Percentiles rank a stretch among this genome's conserved stretches.
phyloP scores from a whole-genome alignment of 2,888 invertebrate genomes.

The Lycia hirtaria region DNA sequence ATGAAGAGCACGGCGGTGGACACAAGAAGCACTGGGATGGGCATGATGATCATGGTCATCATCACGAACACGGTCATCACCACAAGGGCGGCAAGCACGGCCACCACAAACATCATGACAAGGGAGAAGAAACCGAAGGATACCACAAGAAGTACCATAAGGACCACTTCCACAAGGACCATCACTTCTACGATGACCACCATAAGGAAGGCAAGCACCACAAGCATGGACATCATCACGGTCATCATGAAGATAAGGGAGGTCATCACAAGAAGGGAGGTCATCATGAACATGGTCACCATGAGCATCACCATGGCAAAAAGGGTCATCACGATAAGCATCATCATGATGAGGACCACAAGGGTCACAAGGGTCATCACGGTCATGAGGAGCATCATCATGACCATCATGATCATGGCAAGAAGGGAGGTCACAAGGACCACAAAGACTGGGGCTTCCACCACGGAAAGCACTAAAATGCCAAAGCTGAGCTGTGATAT shows the following conservation, averaged over 20 bases:
- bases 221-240: conserved; percentile 78
- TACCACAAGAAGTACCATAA: conserved; percentile 82
- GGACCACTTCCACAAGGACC: conserved; percentile 79
- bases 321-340: conserved; percentile 79
- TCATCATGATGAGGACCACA: conserved; percentile 75
- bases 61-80: conserved; percentile 78
- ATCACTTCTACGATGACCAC: conserved; percentile 80
- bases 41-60: conserved; percentile 74
- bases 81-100: conserved; percentile 79
- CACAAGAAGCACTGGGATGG: conserved; percentile 79
- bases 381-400: conserved; percentile 81
- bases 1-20: conserved; percentile 74
- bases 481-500: conserved; percentile 70
- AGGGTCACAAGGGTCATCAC: conserved; percentile 81
- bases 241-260: conserved; percentile 74
- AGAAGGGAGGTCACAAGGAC: conserved; percentile 77
- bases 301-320: conserved; percentile 78
- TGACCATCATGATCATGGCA: conserved; percentile 79
- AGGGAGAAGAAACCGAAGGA: conserved; percentile 76
- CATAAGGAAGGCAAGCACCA: conserved; percentile 80
- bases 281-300: conserved; percentile 74
- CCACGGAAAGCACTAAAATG: conserved; percentile 75
- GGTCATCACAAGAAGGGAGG: conserved; percentile 80
- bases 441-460: conserved; percentile 80
- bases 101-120: conserved; percentile 76